Evolutionary conservation across 2,113 vertebrate genomes (phyloP), one percentile per base, ranked within the genome.

Genomic region (Synodontis membranacea): DNA sequence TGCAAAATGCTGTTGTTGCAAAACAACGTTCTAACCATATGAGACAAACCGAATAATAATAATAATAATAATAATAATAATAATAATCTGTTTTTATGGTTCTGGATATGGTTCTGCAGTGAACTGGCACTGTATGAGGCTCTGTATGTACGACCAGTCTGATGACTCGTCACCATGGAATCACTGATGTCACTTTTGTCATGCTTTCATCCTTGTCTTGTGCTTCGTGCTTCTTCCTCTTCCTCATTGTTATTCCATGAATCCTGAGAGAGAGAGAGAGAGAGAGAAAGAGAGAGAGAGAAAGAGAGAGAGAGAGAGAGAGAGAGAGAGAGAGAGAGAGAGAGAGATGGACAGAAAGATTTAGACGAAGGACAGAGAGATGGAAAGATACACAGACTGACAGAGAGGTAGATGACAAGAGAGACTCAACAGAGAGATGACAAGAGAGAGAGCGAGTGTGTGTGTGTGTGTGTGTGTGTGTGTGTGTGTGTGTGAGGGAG

Each of bases 311-410:
- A 9, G 46, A 60, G 52, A 58, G 0, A 58, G 54, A 58, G 54
- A 7, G 54, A 23, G 23, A 25, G 54, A 58, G 54, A 54, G 50
- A 46, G 5, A 60, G 4, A 66, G n/a, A 66, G 83, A 89, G 75
- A 44, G 12, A 68, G 83, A 85, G 62, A 82, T 62, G 10, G 48
- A 76, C 50, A 84, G 89, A 87, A 50, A 81, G 82, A 8, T 39
- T 10, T 60, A 11, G 9, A n/a, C n/a, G 9, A n/a, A 11, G 21
- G 48, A 11, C 9, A 50, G 48, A 50, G 5, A 58, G 54, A 58
- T 7, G 7, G 21, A 23, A 7, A 25, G 54, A 25, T 19, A 58
- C 1, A 23, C 4, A 58, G 21, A 58, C 3, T 23, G 21, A 19
- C 19, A 21, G 17, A 56, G 4, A 56, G 19, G 21, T 19, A 21